Percentiles rank a stretch among this genome's conserved stretches.
phyloP scores from a whole-genome alignment of 1,140 invertebrate genomes.

The Tyrophagus putrescentiae region DNA sequence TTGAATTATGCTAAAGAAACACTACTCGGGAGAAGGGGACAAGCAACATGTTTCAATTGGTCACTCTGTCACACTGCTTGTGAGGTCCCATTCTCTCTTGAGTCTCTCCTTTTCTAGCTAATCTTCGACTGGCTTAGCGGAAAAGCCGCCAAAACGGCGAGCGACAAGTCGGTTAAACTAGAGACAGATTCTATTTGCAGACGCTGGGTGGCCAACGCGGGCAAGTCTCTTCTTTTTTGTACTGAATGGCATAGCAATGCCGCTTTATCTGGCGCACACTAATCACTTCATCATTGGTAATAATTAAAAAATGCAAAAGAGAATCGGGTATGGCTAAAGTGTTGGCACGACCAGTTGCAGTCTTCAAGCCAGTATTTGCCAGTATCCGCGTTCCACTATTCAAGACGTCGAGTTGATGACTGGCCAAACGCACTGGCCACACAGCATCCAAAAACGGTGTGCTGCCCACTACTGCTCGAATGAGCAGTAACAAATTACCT shows the following conservation, averaged over 20 bases:
- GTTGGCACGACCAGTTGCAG: too few species aligned
- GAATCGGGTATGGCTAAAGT: too few species aligned
- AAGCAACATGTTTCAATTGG: background rate
- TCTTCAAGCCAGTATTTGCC: too few species aligned
- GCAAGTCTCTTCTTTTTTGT: too few species aligned
- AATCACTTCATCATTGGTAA: slow-evolving; percentile 9
- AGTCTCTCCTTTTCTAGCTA: background rate
- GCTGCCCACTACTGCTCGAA: too few species aligned
- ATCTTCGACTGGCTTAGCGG: background rate
- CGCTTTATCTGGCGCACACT: background rate
- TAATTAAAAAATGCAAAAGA: slow-evolving; percentile 6
- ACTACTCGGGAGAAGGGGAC: background rate
- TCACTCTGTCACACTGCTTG: slow-evolving; percentile 9
- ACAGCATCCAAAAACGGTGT: background rate
- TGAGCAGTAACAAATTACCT: too few species aligned
- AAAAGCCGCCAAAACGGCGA: too few species aligned
- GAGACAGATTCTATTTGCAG: background rate
- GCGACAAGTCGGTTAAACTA: too few species aligned
- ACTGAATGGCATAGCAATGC: background rate
- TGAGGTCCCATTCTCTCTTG: slow-evolving; percentile 1
- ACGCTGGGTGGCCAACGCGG: background rate
- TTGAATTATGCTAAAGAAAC: background rate
- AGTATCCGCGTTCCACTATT: slow-evolving; percentile 12
- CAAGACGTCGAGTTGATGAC: too few species aligned
- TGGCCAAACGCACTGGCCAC: background rate